Base-by-base conservation (phyloP, 2,797 vertebrate species). In the Oreochromis mossambicus region DNA sequence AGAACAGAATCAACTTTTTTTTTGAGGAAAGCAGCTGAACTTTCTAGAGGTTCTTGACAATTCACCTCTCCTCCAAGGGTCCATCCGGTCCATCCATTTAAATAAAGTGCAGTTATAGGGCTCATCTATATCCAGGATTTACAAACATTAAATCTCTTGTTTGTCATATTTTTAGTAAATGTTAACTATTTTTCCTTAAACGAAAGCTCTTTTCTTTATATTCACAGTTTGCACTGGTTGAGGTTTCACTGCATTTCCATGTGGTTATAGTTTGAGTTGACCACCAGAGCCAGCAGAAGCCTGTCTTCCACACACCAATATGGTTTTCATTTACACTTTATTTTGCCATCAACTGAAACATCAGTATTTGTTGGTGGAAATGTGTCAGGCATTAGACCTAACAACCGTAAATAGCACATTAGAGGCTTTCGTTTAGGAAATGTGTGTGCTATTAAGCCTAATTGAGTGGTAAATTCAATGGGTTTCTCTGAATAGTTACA, bases 271-370 rank as follows among this genome's bases (percentile, higher is more conserved):
- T 90, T 81, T 82, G 17, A 17, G 1, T 34, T 82, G 21, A 86
- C 78, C 83, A 58, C 19, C 14, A 7, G n/a, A 36, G 55, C 51
- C 66, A 73, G 54, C 61, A 75, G 29, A 56, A 19, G 32, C 5
- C 58, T 77, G 63, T 66, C n/a, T 54, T 52, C 58, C 50, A 48
- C 14, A 66, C 54, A 63, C 7, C 13, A 88, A 86, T 77, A 21
- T 90, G 87, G 29, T 83, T 83, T 54, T 79, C 3, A 82, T 88
- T 85, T 82, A n/a, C 78, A 34, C 68, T 63, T 19, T 32, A 41
- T 83, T 86, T 70, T 75, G 14, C 68, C 58, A 54, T 58, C 17
- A 75, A 13, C 77, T 41, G 15, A 5, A 63, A 46, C 51, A 29
- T 79, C 52, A 50, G 77, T 32, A 14, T 84, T 51, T 55, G 55